These are phyloP conservation scores for Myoxocephalus aenaeus DNA, from an alignment of 2,797 vertebrate species.

Conservation along the genomic window DNA sequence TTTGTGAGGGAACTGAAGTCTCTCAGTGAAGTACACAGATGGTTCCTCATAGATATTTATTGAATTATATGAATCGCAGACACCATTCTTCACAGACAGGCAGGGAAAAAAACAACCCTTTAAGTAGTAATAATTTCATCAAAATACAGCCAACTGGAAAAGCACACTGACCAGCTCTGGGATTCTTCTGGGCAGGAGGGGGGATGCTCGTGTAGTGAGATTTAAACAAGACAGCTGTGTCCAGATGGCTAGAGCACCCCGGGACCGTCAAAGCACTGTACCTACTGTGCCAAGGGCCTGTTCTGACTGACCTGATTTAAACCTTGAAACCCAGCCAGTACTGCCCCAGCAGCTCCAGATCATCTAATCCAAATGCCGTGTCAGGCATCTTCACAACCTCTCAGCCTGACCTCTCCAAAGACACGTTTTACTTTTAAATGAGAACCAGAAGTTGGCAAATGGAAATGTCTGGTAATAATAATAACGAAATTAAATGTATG, in stretches of 20 bases:
- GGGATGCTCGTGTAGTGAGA: constrained; percentile 16
- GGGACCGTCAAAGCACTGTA: constrained; percentile 2
- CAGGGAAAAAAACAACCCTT: not conserved
- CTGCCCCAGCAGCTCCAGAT: constrained; percentile 15
- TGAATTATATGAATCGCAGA: constrained; percentile 13
- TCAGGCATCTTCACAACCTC: constrained; percentile 22
- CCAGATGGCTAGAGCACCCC: constrained; percentile 52
- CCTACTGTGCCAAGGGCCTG: constrained; percentile 22
- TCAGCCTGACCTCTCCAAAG: constrained; percentile 22
- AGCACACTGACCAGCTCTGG: constrained; percentile 25
- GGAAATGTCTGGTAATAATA: not conserved
- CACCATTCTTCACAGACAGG: not conserved
- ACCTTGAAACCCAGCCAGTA: constrained; percentile 22
- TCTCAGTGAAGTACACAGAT: constrained; percentile 22
- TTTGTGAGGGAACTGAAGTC: constrained; percentile 9
- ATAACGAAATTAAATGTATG: not conserved
- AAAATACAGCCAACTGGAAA: not conserved
- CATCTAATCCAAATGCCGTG: constrained; percentile 44
- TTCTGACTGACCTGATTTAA: constrained; percentile 34
- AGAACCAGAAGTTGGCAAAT: constrained; percentile 14
- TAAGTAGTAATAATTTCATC: not conserved
- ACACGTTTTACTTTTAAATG: constrained; percentile 10
- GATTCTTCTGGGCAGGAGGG: constrained; percentile 21
- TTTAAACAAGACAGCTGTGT: constrained; percentile 47
- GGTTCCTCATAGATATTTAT: constrained; percentile 46